Conservation (phyloP, 2,113 vertebrate species). For the Nanorana parkeri region DNA sequence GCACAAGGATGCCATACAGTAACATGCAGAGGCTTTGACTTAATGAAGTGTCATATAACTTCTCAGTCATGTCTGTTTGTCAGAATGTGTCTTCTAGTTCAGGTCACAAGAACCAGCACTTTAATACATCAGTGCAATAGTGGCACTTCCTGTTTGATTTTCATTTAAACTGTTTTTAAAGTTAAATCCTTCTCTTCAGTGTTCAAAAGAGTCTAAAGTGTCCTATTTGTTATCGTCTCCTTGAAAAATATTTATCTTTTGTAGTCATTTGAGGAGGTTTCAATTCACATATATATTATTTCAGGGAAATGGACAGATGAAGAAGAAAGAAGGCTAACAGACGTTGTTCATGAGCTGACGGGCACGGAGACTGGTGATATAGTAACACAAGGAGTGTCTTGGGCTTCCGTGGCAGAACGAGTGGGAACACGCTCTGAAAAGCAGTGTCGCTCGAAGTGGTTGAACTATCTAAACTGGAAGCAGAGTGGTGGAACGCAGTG, state of each 20-base stretch:
- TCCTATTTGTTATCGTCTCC: no score
- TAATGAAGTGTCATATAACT: no score
- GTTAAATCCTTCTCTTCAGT: no score
- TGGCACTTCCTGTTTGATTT: no score
- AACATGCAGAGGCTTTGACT: no score
- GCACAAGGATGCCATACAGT: no score
- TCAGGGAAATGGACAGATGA: constrained; percentile 98
- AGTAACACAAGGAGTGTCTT: constrained; percentile 95
- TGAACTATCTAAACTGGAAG: constrained; percentile 99
- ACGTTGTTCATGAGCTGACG: constrained; percentile 95
- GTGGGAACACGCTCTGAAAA: constrained; percentile 97
- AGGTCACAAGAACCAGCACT: no score
- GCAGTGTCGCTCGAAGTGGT: constrained; percentile 97
- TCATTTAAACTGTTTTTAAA: no score
- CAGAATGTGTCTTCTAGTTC: no score
- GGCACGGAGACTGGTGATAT: constrained; percentile 91
- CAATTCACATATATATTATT: constrained; percentile 19
- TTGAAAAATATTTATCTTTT: not conserved
- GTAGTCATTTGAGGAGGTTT: not conserved
- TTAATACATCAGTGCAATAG: no score
- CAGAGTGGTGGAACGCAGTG: constrained; percentile 97
- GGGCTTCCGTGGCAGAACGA: constrained; percentile 92
- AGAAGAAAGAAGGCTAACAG: constrained; percentile 90
- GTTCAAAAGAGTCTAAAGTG: no score
- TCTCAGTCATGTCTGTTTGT: no score